Base-by-base conservation (phyloP, 2,113 vertebrate genomes). In the Girardinichthys multiradiatus region DNA sequence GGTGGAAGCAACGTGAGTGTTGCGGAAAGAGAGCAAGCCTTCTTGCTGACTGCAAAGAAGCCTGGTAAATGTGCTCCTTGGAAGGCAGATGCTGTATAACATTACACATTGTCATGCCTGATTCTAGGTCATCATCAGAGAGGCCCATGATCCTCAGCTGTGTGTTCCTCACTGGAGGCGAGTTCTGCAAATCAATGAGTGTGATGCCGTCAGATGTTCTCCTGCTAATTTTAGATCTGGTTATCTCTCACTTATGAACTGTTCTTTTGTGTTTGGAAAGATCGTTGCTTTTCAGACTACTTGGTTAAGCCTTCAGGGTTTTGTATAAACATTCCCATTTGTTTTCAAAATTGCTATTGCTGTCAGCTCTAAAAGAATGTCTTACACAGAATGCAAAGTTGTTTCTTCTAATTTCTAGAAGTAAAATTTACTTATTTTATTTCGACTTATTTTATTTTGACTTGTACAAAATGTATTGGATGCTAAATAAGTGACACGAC, bases 131-230 rank as follows among this genome's bases (percentile, higher is more conserved):
- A 87, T 87, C 77, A 79, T 74, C 79, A 85, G 82, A 80, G 76
- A 82, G 80, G 87, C 90, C 86, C 87, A 75, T 93, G 92, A 92
- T 92, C 70, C 85, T 92, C 91, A 91, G 89, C 89, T 91, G 91
- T 81, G 82, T 83, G 64, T 29, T 84, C 48, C 65, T 80, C 60
- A 59, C 90, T 81, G 14, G 35, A 75, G 88, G 91, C 90, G 45
- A 81, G 70, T 82, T 86, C 76, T 81, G 59, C 74, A 69, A 76
- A 90, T 89, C 83, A 84, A 70, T 87, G 77, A 71, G 21, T 78
- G 68, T 79, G 83, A 87, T 88, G 62, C 75, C 68, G 61, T 82
- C 74, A 77, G 74, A 84, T 79, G 77, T 67, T 86, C 65, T 76
- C 35, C 30, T 64, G 70, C 78, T 90, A 82, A 90, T 92, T 92